Evolutionary conservation across 2,113 vertebrate species (phyloP), one percentile per base, ranked within the genome.

Genomic region (Mesitornis unicolor): DNA sequence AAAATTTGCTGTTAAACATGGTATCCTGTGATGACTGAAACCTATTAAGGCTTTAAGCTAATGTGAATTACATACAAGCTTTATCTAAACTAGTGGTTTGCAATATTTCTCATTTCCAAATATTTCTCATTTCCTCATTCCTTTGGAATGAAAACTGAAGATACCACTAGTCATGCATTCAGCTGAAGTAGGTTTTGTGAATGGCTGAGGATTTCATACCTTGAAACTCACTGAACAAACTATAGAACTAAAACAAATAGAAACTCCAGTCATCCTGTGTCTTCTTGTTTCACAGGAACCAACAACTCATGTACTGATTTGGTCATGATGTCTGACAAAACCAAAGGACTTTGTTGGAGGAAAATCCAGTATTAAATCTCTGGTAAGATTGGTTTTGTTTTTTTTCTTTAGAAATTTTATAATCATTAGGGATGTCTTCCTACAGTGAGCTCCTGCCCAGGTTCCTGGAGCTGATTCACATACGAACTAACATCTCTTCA

Each of bases 181-280:
- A 79, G 29, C 47, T 88, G 73, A 45, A 85, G 45, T 16, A 9
- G 21, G 1, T 29, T 76, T 82, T 85, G 45, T 61, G 63, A 76
- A 71, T 24, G 25, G 22, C 17, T 76, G 81, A 54, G 19, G 48
- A 68, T 57, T 91, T 91, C 48, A 61, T 45, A 61, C 38, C 20
- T 87, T 31, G 24, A 24, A 47, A 76, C 9, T 54, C 50, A 25
- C 19, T 57, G 33, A 73, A n/a, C n/a, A n/a, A n/a, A n/a, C n/a
- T n/a, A n/a, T n/a, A n/a, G 36, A 76, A 63, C 22, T 63, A 63
- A 86, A 90, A 82, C 59, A 87, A 96, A 47, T 29, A 74, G 29
- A 82, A 9, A 35, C 28, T 86, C 38, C 29, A 84, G 10, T 42
- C 22, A 80, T 73, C 20, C 5, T 48, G 31, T 0, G 0, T 26